These are phyloP conservation scores for Leptinotarsa lineolata DNA, from an alignment of 1,140 invertebrate species.

Conservation along the genomic window DNA sequence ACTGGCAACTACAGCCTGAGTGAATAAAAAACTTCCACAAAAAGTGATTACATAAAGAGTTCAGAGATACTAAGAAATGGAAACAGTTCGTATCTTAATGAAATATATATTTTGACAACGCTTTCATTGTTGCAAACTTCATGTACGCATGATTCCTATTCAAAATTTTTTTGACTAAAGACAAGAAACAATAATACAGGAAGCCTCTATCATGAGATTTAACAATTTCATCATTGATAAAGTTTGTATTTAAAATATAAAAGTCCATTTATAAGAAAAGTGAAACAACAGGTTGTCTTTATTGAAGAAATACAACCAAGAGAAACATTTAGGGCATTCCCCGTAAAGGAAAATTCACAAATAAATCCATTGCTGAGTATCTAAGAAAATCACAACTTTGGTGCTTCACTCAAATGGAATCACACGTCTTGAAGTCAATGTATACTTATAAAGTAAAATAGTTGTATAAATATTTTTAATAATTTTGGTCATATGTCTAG, in stretches of 20 bases:
- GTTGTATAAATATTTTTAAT: slow-evolving; percentile 17
- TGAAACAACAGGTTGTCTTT: no score
- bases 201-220: no score
- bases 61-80: not conserved
- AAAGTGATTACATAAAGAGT: not conserved
- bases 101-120: no score
- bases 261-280: no score
- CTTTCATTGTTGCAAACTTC: no score
- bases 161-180: no score
- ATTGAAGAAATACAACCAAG: no score
- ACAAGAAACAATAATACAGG: no score
- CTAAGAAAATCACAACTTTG: not conserved
- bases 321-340: no score
- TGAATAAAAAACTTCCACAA: not conserved
- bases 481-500: slow-evolving; percentile 36
- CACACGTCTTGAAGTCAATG: slow-evolving; percentile 9
- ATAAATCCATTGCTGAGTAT: not conserved
- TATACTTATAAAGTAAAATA: slow-evolving; percentile 31
- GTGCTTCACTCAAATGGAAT: not conserved
- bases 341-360: not conserved
- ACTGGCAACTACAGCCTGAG: not conserved
- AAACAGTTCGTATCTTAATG: not conserved
- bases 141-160: no score
- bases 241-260: no score
- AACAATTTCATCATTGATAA: no score